Evolutionary conservation across 37 sponge, comb jelly and placozoan genomes (phyloP).

Genomic region (Bolinopsis microptera): DNA sequence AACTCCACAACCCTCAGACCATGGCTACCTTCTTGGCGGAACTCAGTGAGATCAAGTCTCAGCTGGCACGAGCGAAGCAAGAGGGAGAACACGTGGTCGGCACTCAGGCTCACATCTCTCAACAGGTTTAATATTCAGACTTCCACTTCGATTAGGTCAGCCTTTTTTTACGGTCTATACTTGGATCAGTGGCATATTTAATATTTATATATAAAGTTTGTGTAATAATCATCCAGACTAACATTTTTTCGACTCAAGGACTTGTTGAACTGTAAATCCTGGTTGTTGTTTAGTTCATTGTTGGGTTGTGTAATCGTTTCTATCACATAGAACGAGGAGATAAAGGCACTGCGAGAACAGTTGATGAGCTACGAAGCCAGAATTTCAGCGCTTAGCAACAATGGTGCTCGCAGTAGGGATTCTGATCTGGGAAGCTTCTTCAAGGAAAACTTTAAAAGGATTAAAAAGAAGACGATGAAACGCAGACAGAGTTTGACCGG

Average conservation of each 20-base stretch:
- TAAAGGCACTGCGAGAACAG: constrained; percentile 34
- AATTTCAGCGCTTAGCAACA: constrained; percentile 7
- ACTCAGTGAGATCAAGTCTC: background rate
- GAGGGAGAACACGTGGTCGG: background rate
- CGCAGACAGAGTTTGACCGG: background rate
- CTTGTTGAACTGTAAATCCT: background rate
- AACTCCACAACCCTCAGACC: constrained; percentile 18
- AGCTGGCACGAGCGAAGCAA: background rate
- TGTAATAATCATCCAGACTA: background rate
- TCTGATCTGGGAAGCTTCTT: background rate
- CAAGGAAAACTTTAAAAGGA: constrained; percentile 17
- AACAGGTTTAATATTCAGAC: background rate
- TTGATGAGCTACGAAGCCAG: constrained; percentile 33
- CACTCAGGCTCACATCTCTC: constrained; percentile 46
- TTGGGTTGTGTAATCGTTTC: background rate
- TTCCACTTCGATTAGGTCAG: background rate
- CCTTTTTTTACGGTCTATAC: background rate
- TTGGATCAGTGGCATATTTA: background rate
- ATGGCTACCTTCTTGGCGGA: constrained; percentile 47
- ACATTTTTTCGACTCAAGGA: background rate
- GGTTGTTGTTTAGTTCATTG: background rate
- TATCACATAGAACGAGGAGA: constrained; percentile 37
- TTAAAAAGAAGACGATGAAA: constrained; percentile 44
- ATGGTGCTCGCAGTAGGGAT: background rate
- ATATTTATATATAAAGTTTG: background rate